These are phyloP conservation scores for Ethmia dodecea DNA, from an alignment of 2,888 invertebrate genomes.

Conservation along the genomic window DNA sequence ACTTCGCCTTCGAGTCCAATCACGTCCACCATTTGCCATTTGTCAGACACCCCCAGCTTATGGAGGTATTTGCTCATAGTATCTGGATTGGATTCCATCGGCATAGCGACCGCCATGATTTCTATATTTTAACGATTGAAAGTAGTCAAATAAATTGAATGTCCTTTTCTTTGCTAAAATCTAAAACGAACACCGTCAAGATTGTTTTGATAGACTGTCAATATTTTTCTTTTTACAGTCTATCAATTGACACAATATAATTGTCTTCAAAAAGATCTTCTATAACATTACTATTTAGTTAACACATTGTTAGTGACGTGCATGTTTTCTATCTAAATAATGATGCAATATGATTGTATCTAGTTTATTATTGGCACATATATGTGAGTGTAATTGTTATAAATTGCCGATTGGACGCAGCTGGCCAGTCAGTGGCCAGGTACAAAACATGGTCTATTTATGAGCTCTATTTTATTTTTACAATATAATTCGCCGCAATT, in stretches of 20 bases:
- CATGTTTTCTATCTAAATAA: too few species aligned
- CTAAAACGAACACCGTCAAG: background rate
- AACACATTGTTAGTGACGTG: too few species aligned
- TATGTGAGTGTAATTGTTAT: constrained; percentile 37
- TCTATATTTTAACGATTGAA: background rate
- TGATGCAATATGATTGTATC: constrained; percentile 17
- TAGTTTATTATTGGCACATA: constrained; percentile 27
- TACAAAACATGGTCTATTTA: constrained; percentile 14
- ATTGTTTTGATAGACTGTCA: background rate
- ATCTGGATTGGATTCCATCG: constrained; percentile 79
- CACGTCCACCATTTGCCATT: constrained; percentile 94
- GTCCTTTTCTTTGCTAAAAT: background rate
- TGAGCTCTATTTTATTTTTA: constrained; percentile 22
- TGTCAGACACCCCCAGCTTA: constrained; percentile 86
- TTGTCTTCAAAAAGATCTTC: background rate
- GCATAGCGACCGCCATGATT: constrained; percentile 46
- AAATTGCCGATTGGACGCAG: constrained; percentile 36
- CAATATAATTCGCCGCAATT: constrained; percentile 24
- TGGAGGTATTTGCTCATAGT: constrained; percentile 83
- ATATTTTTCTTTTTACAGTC: background rate
- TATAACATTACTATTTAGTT: background rate
- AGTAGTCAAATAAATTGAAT: background rate
- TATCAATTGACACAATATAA: background rate
- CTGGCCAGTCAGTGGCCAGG: constrained; percentile 21
- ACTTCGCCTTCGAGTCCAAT: constrained; percentile 92